Evolutionary conservation across 2,113 vertebrate species (phyloP), one percentile per base, ranked within the genome.

Genomic region (Osmerus eperlanus): DNA sequence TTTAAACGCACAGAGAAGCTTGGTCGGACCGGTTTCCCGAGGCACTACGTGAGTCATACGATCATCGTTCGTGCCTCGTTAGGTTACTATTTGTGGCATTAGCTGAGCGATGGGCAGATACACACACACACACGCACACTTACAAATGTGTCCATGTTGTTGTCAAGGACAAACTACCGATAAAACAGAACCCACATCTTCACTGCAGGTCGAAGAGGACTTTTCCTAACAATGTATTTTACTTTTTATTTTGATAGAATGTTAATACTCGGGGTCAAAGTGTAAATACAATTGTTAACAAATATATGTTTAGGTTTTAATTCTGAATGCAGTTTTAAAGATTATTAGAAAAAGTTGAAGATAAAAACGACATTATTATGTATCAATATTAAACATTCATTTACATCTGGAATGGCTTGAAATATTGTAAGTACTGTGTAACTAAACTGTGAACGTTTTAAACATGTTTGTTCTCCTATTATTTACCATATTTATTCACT

Each of bases 231-330:
- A n/a, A 23, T 71, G 55, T 59, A 67, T 68, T 70, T 19, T 21
- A 67, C 59, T 73, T 81, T 84, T 83, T 77, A 82, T 88, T 91
- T 90, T 87, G 83, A 90, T 89, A 89, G 86, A 89, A 84, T 84
- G 86, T 89, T 76, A 81, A 85, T 84, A 82, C 55, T 79, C 64
- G 72, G 68, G 68, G 60, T 70, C 77, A 87, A 75, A 70, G 68
- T 91, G 91, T 90, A 90, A 67, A 84, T 80, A 81, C 68, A 73
- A 78, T 59, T 76, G 36, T 68, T 82, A 67, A 76, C 68, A 86
- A 65, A 81, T 85, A 76, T 82, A 80, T 87, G 85, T 86, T 72
- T 84, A 89, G 85, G 76, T 84, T 72, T 70, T 36, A 63, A 74
- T 72, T 83, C 78, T 80, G 87, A 90, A 91, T 90, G 90, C 90